A percentile compares a stretch with the other conserved stretches of the same genome.
Evolutionary conservation across 2,797 vertebrate species (phyloP).

Genomic region (Spinibarbus caldwelli): DNA sequence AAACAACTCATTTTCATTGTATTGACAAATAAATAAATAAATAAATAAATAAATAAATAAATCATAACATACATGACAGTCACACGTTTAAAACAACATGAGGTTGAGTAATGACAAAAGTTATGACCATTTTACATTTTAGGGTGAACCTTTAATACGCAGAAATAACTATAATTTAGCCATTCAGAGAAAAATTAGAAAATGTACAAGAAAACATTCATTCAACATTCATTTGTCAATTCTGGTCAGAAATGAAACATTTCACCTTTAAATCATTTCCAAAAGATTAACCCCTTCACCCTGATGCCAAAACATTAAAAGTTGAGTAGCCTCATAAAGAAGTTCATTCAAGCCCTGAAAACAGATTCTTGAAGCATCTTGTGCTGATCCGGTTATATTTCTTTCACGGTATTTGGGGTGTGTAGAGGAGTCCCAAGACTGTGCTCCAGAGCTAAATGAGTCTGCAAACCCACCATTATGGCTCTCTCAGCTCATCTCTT

Average conservation of each 20-base stretch:
- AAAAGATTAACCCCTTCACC: not conserved
- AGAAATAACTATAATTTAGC: not conserved
- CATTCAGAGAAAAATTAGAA: not conserved
- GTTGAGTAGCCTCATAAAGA: not conserved
- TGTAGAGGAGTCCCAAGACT: constrained; percentile 21
- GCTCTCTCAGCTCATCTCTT: not conserved
- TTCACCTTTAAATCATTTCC: not conserved
- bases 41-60: too few relatives aligned
- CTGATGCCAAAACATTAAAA: not conserved
- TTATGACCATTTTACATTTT: not conserved
- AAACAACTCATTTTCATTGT: not conserved
- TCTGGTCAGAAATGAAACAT: not conserved
- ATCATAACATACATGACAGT: not conserved
- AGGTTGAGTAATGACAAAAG: not conserved
- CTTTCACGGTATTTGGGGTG: constrained; percentile 12
- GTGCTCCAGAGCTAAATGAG: constrained; percentile 16
- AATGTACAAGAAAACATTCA: not conserved
- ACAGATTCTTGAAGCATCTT: constrained; percentile 10
- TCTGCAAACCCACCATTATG: constrained; percentile 29
- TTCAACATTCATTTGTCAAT: not conserved
- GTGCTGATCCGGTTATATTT: constrained; percentile 14
- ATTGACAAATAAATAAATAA: not conserved
- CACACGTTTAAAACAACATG: not conserved
- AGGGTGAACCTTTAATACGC: not conserved
- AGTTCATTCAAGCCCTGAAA: not conserved